phyloP scores from a whole-genome alignment of 2,888 invertebrate genomes.

The Caenorhabditis uteleia region DNA sequence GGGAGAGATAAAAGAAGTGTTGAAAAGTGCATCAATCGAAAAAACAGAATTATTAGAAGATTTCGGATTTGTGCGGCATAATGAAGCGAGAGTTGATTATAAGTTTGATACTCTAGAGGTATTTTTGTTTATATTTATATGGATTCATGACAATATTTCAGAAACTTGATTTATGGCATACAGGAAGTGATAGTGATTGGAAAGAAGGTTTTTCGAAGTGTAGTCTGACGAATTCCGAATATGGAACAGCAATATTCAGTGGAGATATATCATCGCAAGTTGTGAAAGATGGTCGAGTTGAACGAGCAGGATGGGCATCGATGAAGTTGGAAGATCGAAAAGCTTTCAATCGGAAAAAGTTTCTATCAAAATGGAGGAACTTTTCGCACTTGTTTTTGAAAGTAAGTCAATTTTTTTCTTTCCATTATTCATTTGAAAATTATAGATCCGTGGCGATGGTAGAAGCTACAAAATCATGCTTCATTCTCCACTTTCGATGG shows the following conservation, averaged over 20 bases:
- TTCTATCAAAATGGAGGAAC: slow-evolving; percentile 58
- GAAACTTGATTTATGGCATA: slow-evolving; percentile 53
- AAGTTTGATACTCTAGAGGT: slow-evolving; percentile 60
- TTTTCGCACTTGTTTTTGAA: slow-evolving; percentile 65
- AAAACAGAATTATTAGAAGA: slow-evolving; percentile 48
- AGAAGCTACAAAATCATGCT: slow-evolving; percentile 86
- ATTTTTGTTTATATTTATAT: not conserved
- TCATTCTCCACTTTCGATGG: slow-evolving; percentile 80
- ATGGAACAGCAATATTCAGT: slow-evolving; percentile 57
- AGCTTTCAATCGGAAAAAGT: slow-evolving; percentile 61
- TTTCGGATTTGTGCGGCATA: slow-evolving; percentile 48
- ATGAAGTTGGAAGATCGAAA: slow-evolving; percentile 60
- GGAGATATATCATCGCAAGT: slow-evolving; percentile 46
- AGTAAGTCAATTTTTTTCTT: slow-evolving; percentile 26
- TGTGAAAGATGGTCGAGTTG: slow-evolving; percentile 62
- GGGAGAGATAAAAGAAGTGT: slow-evolving; percentile 39
- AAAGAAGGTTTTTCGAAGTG: slow-evolving; percentile 63
- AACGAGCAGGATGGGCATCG: slow-evolving; percentile 67
- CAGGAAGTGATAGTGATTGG: slow-evolving; percentile 65
- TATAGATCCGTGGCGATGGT: slow-evolving; percentile 84
- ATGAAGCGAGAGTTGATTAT: slow-evolving; percentile 61
- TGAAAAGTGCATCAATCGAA: slow-evolving; percentile 31
- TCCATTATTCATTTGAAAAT: not conserved
- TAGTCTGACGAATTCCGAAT: slow-evolving; percentile 50
- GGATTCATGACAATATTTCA: slow-evolving; percentile 9